Base-by-base conservation (phyloP, 2,113 vertebrate genomes). In the Phalacrocorax carbo region DNA sequence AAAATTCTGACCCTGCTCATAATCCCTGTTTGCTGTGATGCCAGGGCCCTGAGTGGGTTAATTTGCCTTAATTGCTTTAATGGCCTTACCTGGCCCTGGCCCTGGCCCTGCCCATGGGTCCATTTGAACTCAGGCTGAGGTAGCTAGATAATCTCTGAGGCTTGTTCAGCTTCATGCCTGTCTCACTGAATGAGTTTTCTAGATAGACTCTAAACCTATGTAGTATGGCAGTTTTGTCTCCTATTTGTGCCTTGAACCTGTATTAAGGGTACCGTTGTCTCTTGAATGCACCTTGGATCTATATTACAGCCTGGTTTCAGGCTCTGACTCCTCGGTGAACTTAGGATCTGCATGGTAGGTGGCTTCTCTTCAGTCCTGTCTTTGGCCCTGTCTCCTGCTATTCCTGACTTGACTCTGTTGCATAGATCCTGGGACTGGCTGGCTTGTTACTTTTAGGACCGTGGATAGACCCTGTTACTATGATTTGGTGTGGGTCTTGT, bases 71-170 rank as follows among this genome's bases (percentile, higher is more conserved):
- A n/a, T 83, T 64, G 19, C 5, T 20, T 11, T 48, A 29, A 29
- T 17, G 13, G 6, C 8, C 11, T 55, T 40, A 62, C 16, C 12
- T 54, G 14, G 1, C 13, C 5, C 1, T 3, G 0, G 0, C 8
- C 18, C 34, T 3, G 0, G 0, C 8, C 18, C 34, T n/a, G 2
- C 9, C 29, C 4, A 9, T 27, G 7, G 15, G 21, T 70, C n/a
- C 11, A 10, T 48, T 22, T 38, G 13, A 57, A 32, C 5, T 65
- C 30, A 23, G 15, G 40, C 6, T 5, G 30, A 69, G 25, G 36
- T 19, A 62, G 2, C 5, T 1, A 32, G 26, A 22, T 15, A 13
- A 65, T 15, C 1, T 10, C 27, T 17, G 46, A 66, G 6, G 4
- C 38, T 57, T 90, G 10, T n/a, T 51, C 65, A n/a, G 60, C 13